phyloP scores from a whole-genome alignment of 2,113 vertebrate genomes.

The Pseudopipra pipra region DNA sequence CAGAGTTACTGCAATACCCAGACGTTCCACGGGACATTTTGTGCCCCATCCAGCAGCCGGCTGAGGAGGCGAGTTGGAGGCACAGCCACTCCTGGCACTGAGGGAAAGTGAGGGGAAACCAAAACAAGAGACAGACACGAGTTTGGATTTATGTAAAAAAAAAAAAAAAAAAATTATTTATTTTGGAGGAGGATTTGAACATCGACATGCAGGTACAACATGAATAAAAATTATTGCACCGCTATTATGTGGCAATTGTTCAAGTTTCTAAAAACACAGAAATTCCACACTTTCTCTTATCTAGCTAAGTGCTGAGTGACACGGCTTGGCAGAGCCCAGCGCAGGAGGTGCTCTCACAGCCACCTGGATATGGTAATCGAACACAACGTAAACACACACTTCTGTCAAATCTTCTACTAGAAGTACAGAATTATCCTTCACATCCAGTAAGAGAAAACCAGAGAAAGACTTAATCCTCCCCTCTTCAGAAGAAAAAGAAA shows the following conservation, averaged over 20 bases:
- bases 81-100: accelerated
- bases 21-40: not conserved
- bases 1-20: not conserved
- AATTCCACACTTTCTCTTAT: constrained; percentile 66
- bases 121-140: not conserved
- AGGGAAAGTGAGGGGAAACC: not conserved
- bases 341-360: constrained; percentile 41
- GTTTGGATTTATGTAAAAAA: constrained; percentile 52
- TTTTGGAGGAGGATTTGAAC: constrained; percentile 68
- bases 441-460: constrained; percentile 68
- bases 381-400: constrained; percentile 68
- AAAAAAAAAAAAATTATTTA: constrained; percentile 47
- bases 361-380: constrained; percentile 38
- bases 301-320: constrained; percentile 63
- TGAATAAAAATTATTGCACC: constrained; percentile 76
- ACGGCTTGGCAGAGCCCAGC: constrained; percentile 46
- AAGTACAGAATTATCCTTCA: constrained; percentile 71
- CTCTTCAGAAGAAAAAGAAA: not conserved
- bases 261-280: constrained; percentile 76
- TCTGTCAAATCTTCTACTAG: constrained; percentile 66
- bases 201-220: constrained; percentile 75
- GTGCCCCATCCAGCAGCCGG: not conserved
- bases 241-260: constrained; percentile 74
- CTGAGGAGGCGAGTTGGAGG: not conserved
- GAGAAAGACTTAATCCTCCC: constrained; percentile 66